Evolutionary conservation across 1,140 invertebrate species (phyloP).

Genomic region (Zaprionus capensis): DNA sequence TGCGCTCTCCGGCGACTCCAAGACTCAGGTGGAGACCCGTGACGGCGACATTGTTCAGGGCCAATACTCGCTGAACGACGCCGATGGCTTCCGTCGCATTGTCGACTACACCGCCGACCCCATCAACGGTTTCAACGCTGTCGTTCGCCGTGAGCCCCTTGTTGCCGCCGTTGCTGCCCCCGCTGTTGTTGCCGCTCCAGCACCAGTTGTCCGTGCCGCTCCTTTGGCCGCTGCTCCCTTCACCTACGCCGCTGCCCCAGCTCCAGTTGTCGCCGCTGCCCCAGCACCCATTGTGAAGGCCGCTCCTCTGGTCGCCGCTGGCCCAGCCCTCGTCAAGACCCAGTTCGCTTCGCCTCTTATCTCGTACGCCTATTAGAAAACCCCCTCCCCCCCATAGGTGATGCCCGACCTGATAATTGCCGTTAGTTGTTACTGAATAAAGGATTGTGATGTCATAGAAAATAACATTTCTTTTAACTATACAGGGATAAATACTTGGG

Average conservation of each 20-base stretch:
- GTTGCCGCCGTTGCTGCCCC: conserved; percentile 72
- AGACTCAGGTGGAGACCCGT: conserved; percentile 82
- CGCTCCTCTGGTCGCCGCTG: conserved; percentile 44
- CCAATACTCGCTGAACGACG: conserved; percentile 82
- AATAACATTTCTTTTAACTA: neutral
- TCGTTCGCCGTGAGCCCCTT: conserved; percentile 82
- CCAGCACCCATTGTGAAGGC: conserved; percentile 45
- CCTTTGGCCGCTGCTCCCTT: conserved; percentile 73
- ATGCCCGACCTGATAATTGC: conserved; percentile 72
- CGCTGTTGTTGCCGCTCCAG: conserved; percentile 65
- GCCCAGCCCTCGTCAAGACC: conserved; percentile 72
- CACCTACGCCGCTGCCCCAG: conserved; percentile 61
- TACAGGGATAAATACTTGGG: neutral
- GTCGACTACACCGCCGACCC: conserved; percentile 84
- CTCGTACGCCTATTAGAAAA: conserved; percentile 72
- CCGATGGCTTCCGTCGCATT: conserved; percentile 84
- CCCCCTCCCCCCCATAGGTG: conserved; percentile 40
- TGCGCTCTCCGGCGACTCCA: conserved; percentile 85
- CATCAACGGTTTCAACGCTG: conserved; percentile 85
- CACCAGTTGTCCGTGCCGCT: conserved; percentile 55
- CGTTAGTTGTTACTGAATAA: conserved; percentile 83
- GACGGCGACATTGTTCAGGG: conserved; percentile 84
- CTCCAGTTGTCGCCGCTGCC: conserved; percentile 49
- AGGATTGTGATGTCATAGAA: conserved; percentile 68
- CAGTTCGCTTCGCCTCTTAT: conserved; percentile 76